Evolutionary conservation across 2,797 vertebrate genomes (phyloP), one percentile per base, ranked within the genome.

Genomic region (Lindbergichthys nudifrons): DNA sequence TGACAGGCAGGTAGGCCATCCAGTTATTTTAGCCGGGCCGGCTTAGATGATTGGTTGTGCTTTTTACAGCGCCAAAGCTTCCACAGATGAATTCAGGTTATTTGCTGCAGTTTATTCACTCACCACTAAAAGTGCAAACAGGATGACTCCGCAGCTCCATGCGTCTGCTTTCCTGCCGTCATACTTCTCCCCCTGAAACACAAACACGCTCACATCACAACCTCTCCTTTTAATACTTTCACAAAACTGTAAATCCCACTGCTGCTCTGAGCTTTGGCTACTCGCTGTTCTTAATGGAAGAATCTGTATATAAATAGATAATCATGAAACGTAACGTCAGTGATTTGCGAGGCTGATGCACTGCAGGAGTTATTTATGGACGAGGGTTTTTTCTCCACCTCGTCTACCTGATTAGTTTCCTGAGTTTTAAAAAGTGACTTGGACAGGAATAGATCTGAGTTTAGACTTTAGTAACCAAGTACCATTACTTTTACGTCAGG

Each of bases 61-160:
- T 26, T 26, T 26, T 26, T 1, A 26, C 26, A 26, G 26, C 4
- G 26, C 26, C 26, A 26, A 26, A 26, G 26, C 26, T 26, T 26
- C 26, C 26, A 26, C 4, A 26, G 26, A 26, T 26, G 26, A 36
- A 32, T 36, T 36, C 32, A 36, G 32, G 42, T 14, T 23, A 8
- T 39, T 1, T 0, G 47, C 41, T 8, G 50, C 32, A 2, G 26
- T 26, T 15, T 13, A 52, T 21, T 61, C 78, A 94, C 97, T 97
- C 93, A 98, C 97, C 96, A 99, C 97, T 92, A 98, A 94, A 89
- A 97, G 95, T 67, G 97, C 96, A 92, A 98, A 99, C 79, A 99
- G 96, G 92, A 99, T 99, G 91, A 98, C 97, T 70, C 97, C 97
- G 0, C 97, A 98, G 95, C 97, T 99, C 97, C 97, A 99, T 15